Percentiles rank a stretch among this genome's conserved stretches.
Conservation (phyloP, 1,140 invertebrate species). For the Cydia strobilella region DNA sequence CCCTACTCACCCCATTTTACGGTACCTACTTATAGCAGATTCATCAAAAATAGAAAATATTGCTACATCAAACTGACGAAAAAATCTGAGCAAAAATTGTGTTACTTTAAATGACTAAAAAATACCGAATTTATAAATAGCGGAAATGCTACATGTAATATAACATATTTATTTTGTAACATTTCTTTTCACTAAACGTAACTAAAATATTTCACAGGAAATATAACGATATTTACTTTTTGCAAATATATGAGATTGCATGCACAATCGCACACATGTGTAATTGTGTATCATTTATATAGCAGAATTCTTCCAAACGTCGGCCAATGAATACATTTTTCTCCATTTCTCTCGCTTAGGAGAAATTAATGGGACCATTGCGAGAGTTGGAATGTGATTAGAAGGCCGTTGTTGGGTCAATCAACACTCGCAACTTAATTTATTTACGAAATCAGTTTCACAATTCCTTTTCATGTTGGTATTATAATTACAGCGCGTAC, state of each 20-base stretch:
- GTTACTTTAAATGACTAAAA: no score
- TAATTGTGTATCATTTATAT: constrained; percentile 4
- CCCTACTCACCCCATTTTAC: no score
- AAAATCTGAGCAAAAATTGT: no score
- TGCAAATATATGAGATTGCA: not conserved
- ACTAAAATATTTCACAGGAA: not conserved
- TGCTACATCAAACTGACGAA: no score
- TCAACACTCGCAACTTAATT: constrained; percentile 3
- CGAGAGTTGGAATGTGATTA: constrained; percentile 29
- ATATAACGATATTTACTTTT: no score
- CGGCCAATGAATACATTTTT: constrained; percentile 11
- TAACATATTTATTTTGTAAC: no score
- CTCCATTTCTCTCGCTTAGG: constrained; percentile 15
- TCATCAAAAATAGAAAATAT: no score
- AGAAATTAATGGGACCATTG: constrained; percentile 28
- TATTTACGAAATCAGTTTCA: constrained; percentile 22
- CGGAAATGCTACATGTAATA: no score
- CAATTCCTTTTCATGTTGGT: not conserved
- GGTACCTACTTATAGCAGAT: no score
- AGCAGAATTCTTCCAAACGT: constrained; percentile 13
- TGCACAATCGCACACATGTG: not conserved
- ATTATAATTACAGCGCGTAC: not conserved
- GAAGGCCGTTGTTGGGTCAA: constrained; percentile 5
- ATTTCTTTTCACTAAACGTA: no score
- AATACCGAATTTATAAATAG: no score